These are phyloP conservation scores for Styela clava DNA, from an alignment of 23 tunicate genomes.

Conservation along the genomic window DNA sequence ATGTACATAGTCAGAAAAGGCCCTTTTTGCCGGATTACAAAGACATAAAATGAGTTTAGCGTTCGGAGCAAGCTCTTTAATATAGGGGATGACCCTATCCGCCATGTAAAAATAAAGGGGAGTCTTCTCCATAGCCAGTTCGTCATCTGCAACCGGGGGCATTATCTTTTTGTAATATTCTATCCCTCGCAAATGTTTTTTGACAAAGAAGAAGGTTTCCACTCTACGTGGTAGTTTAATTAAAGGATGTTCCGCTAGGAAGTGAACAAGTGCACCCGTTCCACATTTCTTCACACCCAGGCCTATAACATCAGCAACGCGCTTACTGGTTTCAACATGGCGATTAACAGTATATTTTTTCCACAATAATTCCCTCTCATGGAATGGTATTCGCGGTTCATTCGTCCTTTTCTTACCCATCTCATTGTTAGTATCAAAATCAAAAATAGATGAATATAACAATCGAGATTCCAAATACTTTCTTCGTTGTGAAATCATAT, in stretches of 20 bases:
- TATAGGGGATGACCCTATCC: neutral
- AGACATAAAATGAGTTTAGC: conserved; percentile 23
- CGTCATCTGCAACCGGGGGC: conserved; percentile 5
- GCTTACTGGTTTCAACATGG: neutral
- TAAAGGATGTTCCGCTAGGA: conserved; percentile 25
- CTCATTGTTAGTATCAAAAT: no score
- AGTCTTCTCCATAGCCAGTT: conserved; percentile 5
- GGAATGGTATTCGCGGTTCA: no score
- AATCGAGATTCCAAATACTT: neutral
- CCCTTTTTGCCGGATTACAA: conserved; percentile 18
- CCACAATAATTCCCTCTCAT: neutral
- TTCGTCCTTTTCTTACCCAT: no score
- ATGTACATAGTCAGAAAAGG: conserved; percentile 29
- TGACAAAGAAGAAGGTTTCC: neutral
- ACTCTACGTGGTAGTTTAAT: neutral
- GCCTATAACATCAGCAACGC: conserved; percentile 19
- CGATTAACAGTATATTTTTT: neutral
- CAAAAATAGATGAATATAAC: no score
- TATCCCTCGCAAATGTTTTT: neutral
- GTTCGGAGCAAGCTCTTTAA: neutral
- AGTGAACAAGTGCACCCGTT: conserved; percentile 13
- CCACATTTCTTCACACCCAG: conserved; percentile 30
- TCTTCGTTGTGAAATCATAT: neutral
- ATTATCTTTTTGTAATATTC: neutral
- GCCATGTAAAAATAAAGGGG: conserved; percentile 6